Conservation (phyloP, 2,797 vertebrate genomes). For the Erpetoichthys calabaricus region DNA sequence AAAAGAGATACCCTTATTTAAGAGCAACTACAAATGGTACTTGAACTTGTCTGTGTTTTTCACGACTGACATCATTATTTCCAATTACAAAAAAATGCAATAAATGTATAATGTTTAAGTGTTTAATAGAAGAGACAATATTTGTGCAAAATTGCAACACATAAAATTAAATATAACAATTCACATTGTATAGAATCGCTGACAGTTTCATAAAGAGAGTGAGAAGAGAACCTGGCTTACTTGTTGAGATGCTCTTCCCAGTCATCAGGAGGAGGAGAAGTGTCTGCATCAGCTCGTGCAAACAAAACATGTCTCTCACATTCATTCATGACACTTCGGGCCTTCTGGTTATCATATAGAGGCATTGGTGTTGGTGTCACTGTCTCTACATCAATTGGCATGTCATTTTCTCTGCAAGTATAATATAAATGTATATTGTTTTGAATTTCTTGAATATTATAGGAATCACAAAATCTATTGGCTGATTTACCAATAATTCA, state of each 20-base stretch:
- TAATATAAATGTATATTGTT: background rate
- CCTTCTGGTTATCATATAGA: constrained; percentile 91
- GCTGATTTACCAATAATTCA: background rate
- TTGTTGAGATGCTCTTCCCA: constrained; percentile 96
- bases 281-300: constrained; percentile 81
- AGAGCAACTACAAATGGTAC: no score
- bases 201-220: background rate
- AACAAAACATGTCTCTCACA: constrained; percentile 92
- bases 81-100: no score
- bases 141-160: no score
- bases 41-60: no score
- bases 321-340: constrained; percentile 90
- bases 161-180: no score
- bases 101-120: no score
- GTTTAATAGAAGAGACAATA: no score
- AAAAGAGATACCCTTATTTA: no score
- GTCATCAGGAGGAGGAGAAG: constrained; percentile 82
- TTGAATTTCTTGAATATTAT: background rate
- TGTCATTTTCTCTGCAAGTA: constrained; percentile 65
- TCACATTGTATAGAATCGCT: background rate
- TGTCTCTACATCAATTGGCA: constrained; percentile 76
- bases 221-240: constrained; percentile 33
- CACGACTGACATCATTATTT: no score
- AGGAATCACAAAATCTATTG: no score
- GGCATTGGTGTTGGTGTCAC: constrained; percentile 64